These are phyloP conservation scores for Apotomis capreana DNA, from an alignment of 2,888 invertebrate genomes.

Conservation along the genomic window DNA sequence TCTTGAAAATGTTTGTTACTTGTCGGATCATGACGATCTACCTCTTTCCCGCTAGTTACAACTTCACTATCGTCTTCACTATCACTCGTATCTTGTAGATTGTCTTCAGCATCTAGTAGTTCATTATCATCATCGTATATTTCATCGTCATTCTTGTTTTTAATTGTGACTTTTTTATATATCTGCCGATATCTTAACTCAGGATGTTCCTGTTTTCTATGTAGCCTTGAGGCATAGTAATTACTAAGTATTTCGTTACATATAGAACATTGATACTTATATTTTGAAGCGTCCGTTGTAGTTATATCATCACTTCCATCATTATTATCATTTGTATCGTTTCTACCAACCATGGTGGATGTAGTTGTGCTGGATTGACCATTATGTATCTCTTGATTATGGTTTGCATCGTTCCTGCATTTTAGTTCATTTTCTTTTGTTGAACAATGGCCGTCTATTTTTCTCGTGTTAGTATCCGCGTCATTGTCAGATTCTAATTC, in stretches of 20 bases:
- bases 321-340: too few species aligned
- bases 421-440: neutral
- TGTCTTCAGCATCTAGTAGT: too few species aligned
- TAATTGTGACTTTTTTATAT: neutral
- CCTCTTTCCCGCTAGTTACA: too few species aligned
- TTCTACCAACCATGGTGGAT: too few species aligned
- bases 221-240: neutral
- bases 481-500: neutral
- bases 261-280: too few species aligned
- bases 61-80: neutral
- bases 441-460: too few species aligned
- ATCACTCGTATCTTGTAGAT: neutral
- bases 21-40: too few species aligned
- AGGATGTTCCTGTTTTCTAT: conserved; percentile 5
- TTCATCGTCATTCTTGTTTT: too few species aligned
- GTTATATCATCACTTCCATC: too few species aligned
- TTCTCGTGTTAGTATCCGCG: too few species aligned
- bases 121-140: too few species aligned
- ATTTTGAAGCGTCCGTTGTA: neutral
- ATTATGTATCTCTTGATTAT: neutral
- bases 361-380: neutral
- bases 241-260: neutral
- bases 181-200: conserved; percentile 1
- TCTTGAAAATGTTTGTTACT: too few species aligned
- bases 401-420: neutral